A percentile compares a stretch with the other conserved stretches of the same genome.
These are phyloP conservation scores for Microtus oregoni DNA, from an alignment of 2,113 vertebrate species.

Conservation along the genomic window DNA sequence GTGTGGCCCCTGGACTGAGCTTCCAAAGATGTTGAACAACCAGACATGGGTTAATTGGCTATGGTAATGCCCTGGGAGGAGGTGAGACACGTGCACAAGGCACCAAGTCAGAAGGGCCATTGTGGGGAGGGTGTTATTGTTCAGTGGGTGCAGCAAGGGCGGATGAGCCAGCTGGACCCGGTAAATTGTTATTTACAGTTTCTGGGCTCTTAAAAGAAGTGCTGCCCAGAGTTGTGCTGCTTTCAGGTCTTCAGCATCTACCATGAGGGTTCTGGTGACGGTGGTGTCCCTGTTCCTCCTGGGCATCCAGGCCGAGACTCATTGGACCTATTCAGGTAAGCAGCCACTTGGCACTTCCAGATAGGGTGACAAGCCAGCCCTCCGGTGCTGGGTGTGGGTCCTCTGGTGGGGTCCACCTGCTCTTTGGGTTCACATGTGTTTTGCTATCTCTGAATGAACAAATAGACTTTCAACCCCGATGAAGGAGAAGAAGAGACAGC, in stretches of 20 bases:
- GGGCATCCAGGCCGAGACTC: not conserved
- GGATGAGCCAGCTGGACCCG: not conserved
- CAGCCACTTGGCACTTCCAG: rapidly evolving
- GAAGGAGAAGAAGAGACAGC: too few species aligned
- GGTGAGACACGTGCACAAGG: not conserved
- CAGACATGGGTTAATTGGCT: not conserved
- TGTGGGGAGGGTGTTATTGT: constrained; percentile 15
- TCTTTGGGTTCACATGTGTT: not conserved
- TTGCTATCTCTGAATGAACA: rapidly evolving
- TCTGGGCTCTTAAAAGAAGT: constrained; percentile 45
- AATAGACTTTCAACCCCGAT: rapidly evolving
- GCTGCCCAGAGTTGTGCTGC: rapidly evolving
- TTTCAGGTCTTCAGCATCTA: not conserved
- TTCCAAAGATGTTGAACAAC: not conserved
- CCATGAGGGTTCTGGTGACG: constrained; percentile 39
- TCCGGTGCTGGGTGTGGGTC: rapidly evolving
- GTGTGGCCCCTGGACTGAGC: not conserved
- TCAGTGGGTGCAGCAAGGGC: not conserved
- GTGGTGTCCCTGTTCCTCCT: constrained; percentile 73
- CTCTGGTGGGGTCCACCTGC: not conserved
- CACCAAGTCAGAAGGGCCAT: not conserved
- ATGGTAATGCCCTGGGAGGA: rapidly evolving
- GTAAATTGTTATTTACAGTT: constrained; percentile 63
- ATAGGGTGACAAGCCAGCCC: not conserved
- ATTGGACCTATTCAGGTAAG: constrained; percentile 87